Evolutionary conservation across 53 echinoderm and acorn worm genomes (phyloP).

Genomic region (Arbacia lixula): DNA sequence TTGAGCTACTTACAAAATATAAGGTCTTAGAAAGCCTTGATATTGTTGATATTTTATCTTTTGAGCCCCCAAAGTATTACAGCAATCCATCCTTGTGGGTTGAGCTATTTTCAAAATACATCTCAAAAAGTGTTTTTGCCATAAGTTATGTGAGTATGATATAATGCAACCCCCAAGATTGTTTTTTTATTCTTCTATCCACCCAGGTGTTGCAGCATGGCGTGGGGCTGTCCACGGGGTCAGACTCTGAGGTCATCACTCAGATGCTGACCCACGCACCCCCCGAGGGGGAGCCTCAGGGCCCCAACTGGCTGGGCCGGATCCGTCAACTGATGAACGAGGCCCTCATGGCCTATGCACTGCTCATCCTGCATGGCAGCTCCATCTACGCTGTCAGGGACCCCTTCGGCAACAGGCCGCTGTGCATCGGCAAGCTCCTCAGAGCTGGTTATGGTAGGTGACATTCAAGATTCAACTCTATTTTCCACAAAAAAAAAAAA

Average conservation of each 20-base stretch:
- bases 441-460: constrained; percentile 40
- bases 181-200: not conserved
- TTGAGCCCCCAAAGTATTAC: too few relatives aligned
- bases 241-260: constrained; percentile 95
- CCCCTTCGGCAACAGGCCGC: constrained; percentile 97
- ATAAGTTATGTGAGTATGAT: too few relatives aligned
- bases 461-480: too few relatives aligned
- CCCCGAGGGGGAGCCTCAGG: constrained; percentile 89
- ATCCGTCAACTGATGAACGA: constrained; percentile 95
- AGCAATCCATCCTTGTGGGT: too few relatives aligned
- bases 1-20: not conserved
- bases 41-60: too few relatives aligned
- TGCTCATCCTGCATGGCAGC: constrained; percentile 86
- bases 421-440: constrained; percentile 84
- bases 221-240: constrained; percentile 89
- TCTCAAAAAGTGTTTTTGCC: not conserved
- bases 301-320: constrained; percentile 90
- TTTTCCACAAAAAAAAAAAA: too few relatives aligned
- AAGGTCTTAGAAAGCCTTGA: too few relatives aligned
- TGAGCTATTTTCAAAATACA: not conserved
- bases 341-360: constrained; percentile 81
- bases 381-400: constrained; percentile 96
- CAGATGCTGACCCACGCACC: constrained; percentile 86
- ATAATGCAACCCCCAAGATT: too few relatives aligned
- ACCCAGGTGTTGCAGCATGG: constrained; percentile 91